Conservation (phyloP, 2,113 vertebrate genomes). For the Mixornis gularis region DNA sequence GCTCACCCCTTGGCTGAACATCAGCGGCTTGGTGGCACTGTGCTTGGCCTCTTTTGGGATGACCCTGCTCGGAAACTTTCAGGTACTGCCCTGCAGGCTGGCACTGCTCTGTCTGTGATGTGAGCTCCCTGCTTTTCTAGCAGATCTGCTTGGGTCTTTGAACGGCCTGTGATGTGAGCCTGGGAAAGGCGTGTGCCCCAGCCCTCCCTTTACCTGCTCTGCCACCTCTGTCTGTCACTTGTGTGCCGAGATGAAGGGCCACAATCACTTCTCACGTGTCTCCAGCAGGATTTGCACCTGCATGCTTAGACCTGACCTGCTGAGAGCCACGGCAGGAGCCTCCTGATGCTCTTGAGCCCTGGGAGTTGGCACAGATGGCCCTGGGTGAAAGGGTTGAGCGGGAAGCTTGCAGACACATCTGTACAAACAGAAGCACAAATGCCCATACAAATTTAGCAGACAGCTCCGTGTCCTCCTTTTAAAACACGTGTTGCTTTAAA, state of each 20-base stretch:
- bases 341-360: not conserved
- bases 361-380: not conserved
- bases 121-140: not conserved
- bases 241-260: not conserved
- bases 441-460: not conserved
- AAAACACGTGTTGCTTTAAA: not conserved
- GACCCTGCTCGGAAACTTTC: conserved; percentile 91
- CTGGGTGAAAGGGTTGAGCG: not conserved
- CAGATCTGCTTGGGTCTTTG: not conserved
- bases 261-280: accelerated
- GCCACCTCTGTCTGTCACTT: not conserved
- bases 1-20: conserved; percentile 81
- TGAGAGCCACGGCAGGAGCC: not conserved
- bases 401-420: accelerated
- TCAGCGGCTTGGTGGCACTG: conserved; percentile 72
- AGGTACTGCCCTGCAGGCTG: conserved; percentile 72
- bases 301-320: not conserved
- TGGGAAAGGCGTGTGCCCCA: not conserved
- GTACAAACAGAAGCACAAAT: not conserved
- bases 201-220: not conserved
- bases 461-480: not conserved
- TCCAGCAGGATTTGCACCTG: not conserved
- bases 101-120: accelerated
- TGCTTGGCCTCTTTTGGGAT: conserved; percentile 85
- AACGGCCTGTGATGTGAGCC: not conserved